A percentile compares a stretch with the other conserved stretches of the same genome.
These are phyloP conservation scores for Psococerastis gibbosa DNA, from an alignment of 2,888 invertebrate genomes.

Conservation along the genomic window DNA sequence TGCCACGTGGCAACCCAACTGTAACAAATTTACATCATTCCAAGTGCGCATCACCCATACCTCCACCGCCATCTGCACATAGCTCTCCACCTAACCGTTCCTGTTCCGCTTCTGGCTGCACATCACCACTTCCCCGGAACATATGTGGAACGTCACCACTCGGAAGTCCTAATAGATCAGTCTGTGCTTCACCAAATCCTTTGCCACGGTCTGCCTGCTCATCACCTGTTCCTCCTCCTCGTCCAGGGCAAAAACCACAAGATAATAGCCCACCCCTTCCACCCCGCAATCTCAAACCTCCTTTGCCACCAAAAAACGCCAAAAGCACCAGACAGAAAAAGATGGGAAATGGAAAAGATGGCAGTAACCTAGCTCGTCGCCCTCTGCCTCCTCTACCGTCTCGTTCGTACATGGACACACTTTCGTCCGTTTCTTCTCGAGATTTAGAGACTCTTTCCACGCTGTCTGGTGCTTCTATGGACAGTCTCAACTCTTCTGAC, in stretches of 20 bases:
- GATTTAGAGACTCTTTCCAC: conserved; percentile 16
- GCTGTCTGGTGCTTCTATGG: conserved; percentile 33
- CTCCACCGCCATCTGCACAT: background rate
- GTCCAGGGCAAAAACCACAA: conserved; percentile 13
- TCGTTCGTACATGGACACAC: conserved; percentile 12
- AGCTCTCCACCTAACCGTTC: conserved; percentile 1
- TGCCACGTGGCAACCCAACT: background rate
- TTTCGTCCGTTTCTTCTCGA: conserved; percentile 19
- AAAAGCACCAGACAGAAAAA: conserved; percentile 29
- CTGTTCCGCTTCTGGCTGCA: background rate
- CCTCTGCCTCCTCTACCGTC: conserved; percentile 25
- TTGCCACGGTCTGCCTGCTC: conserved; percentile 11
- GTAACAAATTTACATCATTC: background rate
- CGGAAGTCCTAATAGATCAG: background rate
- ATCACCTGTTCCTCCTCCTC: conserved; percentile 14
- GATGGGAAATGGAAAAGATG: conserved; percentile 43
- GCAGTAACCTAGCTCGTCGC: conserved; percentile 26
- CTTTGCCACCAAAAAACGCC: conserved; percentile 21
- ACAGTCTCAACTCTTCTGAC: conserved; percentile 30
- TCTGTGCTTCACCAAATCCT: conserved; percentile 10
- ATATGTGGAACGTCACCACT: conserved; percentile 2
- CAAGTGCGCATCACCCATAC: background rate
- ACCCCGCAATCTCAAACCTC: conserved; percentile 22
- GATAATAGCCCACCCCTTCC: conserved; percentile 24
- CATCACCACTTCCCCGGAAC: conserved; percentile 2